Evolutionary conservation across 1,140 invertebrate genomes (phyloP), one percentile per base, ranked within the genome.

Genomic region (Pararge aegeria): DNA sequence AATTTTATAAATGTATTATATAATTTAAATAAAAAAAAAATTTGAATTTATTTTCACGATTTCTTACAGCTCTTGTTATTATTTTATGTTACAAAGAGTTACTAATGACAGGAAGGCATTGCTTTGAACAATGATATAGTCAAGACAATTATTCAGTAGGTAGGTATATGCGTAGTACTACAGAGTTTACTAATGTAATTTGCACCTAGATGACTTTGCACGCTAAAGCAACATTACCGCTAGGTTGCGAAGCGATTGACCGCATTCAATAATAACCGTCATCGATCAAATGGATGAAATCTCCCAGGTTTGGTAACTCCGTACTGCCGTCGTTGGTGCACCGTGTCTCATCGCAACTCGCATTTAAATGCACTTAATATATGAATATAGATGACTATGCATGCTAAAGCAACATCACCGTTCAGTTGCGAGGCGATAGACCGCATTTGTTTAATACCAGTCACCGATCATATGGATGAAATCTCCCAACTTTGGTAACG

Each of bases 281-380:
- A 64, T 50, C 48, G 62, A 64, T 60, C 62, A 58, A 57, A 64
- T 58, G 37, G 54, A 40, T 58, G 44, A 52, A 59, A 51, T 30
- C 18, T 46, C 40, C 27, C 37, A 49, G 54, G 56, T 55, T 46
- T 34, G 27, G 49, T 56, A 42, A 63, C 27, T 37, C 1, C 42
- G 42, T 19, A 7, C 18, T 29, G 20, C 54, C 52, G 21, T 21
- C 21, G 48, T 37, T 51, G 38, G 34, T 37, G 20, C 46, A 44
- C 20, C 37, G 48, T 42, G 30, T 20, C 51, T 51, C 52, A 55
- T 51, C 42, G 37, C 29, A 38, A 55, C 40, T 38, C 29, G 6
- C n/a, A n/a, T 24, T 4, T 24, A 37, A 37, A n/a, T 12, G 30
- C 10, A 37, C 30, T 5, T 4, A 24, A 24, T 24, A 38, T 19